Percentiles rank a stretch among this genome's conserved stretches.
Conservation (phyloP, 2,113 vertebrate species). For the Ctenomys sociabilis region DNA sequence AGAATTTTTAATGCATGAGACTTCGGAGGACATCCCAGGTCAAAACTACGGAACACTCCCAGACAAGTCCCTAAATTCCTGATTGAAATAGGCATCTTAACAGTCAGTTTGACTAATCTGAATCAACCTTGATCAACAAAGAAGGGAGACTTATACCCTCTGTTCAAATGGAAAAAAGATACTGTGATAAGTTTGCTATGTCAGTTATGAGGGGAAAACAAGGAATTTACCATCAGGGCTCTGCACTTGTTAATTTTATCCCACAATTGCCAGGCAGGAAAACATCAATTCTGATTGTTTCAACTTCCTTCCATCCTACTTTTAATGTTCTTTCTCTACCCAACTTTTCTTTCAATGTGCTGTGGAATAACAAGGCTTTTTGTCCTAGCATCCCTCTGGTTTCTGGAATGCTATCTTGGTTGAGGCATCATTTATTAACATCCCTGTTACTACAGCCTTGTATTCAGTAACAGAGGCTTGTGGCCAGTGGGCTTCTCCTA, state of each 20-base stretch:
- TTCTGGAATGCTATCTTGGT: not conserved
- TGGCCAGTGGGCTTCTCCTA: not conserved
- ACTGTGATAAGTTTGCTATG: not conserved
- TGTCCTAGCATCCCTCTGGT: not conserved
- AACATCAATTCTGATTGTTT: not conserved
- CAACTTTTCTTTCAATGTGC: not conserved
- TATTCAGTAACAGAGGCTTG: not conserved
- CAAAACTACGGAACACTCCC: not conserved
- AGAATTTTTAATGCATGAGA: not conserved
- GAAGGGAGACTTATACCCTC: not conserved
- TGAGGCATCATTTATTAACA: not conserved
- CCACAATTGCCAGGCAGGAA: not conserved
- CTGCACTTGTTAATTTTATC: not conserved
- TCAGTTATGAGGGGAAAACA: not conserved
- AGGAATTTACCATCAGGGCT: not conserved
- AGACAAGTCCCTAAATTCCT: accelerated
- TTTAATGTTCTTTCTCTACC: not conserved
- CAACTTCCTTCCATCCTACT: not conserved
- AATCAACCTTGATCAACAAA: not conserved
- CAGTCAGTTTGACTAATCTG: not conserved
- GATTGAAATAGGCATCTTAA: not conserved
- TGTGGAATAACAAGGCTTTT: not conserved
- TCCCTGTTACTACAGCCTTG: not conserved
- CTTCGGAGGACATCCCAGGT: not conserved
- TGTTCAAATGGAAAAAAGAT: not conserved